phyloP scores from a whole-genome alignment of 2,113 vertebrate species.

The Pipa parva region DNA sequence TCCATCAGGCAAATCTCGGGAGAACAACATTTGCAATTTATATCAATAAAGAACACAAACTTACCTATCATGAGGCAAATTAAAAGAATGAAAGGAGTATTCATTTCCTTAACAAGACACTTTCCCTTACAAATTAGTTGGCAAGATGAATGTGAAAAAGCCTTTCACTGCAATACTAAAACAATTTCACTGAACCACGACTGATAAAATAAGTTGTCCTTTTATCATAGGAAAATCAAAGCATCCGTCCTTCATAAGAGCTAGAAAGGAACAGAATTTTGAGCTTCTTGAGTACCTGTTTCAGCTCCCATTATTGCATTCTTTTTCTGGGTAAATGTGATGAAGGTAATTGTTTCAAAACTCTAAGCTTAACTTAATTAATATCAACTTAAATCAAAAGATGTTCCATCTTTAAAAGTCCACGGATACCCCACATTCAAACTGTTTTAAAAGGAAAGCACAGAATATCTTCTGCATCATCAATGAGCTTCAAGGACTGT shows the following conservation, averaged over 20 bases:
- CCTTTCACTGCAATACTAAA: not conserved
- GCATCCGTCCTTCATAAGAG: not conserved
- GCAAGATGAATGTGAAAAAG: constrained; percentile 22
- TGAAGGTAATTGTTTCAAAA: too few relatives aligned
- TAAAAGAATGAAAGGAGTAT: constrained; percentile 28
- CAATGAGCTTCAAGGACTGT: too few relatives aligned
- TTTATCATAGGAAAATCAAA: not conserved
- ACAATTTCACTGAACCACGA: constrained; percentile 15
- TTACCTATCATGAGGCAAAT: constrained; percentile 14
- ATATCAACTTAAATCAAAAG: too few relatives aligned
- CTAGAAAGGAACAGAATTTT: not conserved
- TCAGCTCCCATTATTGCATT: too few relatives aligned
- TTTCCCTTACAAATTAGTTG: constrained; percentile 32
- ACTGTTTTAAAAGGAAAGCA: too few relatives aligned
- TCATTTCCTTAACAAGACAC: constrained; percentile 29
- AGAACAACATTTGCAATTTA: constrained; percentile 9
- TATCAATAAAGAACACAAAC: constrained; percentile 17
- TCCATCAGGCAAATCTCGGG: not conserved
- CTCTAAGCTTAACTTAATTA: too few relatives aligned
- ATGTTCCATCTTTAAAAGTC: too few relatives aligned
- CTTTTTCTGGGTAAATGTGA: too few relatives aligned
- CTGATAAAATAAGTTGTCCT: constrained; percentile 12
- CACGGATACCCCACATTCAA: too few relatives aligned
- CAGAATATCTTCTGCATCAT: too few relatives aligned
- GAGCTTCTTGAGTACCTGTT: not conserved